Evolutionary conservation across 1,140 invertebrate species (phyloP).

Genomic region (Aphis gossypii): DNA sequence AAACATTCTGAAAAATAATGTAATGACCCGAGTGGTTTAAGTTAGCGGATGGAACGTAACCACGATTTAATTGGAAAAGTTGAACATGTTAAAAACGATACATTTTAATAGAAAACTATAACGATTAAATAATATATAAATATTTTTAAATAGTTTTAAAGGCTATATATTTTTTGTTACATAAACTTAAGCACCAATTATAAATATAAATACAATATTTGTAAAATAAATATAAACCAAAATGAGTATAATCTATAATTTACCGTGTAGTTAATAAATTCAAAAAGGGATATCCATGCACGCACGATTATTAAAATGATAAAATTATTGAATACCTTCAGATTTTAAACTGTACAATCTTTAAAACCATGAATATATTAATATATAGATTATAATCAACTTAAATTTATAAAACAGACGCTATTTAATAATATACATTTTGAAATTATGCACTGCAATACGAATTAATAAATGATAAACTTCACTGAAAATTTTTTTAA

Average conservation of each 20-base stretch:
- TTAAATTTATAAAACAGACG: not conserved
- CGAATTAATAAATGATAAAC: not conserved
- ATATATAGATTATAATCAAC: not conserved
- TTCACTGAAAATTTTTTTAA: not conserved
- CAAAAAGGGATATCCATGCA: not conserved
- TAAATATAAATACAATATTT: not conserved
- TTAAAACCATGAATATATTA: not conserved
- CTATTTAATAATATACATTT: not conserved
- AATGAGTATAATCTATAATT: not conserved
- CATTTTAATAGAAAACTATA: not conserved
- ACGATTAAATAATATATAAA: not conserved
- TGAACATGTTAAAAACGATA: not conserved
- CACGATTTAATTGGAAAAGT: not conserved
- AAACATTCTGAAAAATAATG: constrained; percentile 6
- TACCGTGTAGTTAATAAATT: not conserved
- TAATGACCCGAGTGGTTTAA: not conserved
- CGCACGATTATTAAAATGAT: not conserved
- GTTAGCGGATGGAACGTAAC: not conserved
- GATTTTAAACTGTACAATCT: not conserved
- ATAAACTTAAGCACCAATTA: not conserved
- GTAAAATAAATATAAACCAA: not conserved
- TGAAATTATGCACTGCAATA: not conserved
- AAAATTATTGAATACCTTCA: not conserved
- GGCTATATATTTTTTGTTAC: not conserved
- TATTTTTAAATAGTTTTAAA: no score